Conservation (phyloP, 2,888 invertebrate genomes). For the Ypsolopha sequella region DNA sequence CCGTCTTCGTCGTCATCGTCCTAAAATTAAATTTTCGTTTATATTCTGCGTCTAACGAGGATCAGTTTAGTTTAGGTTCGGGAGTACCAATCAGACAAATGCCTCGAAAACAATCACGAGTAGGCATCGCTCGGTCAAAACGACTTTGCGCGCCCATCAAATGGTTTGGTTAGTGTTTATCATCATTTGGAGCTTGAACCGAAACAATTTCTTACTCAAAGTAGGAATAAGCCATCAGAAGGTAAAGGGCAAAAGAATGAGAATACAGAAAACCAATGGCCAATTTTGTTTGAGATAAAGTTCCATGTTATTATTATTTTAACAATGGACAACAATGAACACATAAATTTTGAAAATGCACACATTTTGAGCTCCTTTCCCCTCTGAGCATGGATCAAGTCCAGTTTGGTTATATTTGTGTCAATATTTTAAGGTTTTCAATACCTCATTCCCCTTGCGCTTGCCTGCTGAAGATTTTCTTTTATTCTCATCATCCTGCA, state of each 20-base stretch:
- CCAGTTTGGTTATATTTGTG: background rate
- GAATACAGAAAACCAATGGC: slow-evolving; percentile 64
- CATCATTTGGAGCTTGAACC: slow-evolving; percentile 44
- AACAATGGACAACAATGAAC: no score
- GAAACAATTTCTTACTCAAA: background rate
- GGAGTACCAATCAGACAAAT: slow-evolving; percentile 57
- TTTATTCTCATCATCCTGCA: slow-evolving; percentile 67
- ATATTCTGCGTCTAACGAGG: background rate
- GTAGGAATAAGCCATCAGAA: slow-evolving; percentile 35
- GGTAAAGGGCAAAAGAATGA: slow-evolving; percentile 56
- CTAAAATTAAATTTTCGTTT: slow-evolving; percentile 25
- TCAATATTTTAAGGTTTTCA: slow-evolving; percentile 66
- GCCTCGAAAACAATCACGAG: slow-evolving; percentile 56
- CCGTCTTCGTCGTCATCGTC: slow-evolving; percentile 83
- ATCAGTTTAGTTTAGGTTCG: background rate
- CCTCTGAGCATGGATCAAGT: slow-evolving; percentile 27
- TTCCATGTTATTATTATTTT: background rate
- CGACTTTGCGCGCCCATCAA: slow-evolving; percentile 46
- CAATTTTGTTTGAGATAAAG: slow-evolving; percentile 28
- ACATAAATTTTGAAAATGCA: slow-evolving; percentile 11
- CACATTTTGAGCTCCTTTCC: slow-evolving; percentile 36
- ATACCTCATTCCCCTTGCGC: slow-evolving; percentile 69
- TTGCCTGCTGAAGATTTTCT: slow-evolving; percentile 64
- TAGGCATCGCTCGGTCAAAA: slow-evolving; percentile 45
- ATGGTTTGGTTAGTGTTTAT: slow-evolving; percentile 39